Conservation (phyloP, 2,113 vertebrate species). For the Thalassarche chlororhynchos region DNA sequence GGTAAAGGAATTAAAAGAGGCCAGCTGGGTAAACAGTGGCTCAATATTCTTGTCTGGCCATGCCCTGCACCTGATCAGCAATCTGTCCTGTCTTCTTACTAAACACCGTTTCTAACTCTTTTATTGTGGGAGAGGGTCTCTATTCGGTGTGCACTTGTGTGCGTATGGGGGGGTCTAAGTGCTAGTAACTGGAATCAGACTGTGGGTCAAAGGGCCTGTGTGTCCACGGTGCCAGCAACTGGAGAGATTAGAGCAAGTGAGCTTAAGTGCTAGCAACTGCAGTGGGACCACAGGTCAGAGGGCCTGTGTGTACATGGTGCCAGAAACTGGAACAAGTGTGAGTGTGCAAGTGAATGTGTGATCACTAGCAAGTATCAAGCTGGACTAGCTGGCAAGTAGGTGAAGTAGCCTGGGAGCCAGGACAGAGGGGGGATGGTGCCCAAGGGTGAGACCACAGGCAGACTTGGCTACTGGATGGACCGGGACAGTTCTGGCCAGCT, state of each 20-base stretch:
- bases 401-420: neutral
- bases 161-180: neutral
- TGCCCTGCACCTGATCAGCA: neutral
- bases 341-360: neutral
- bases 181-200: neutral
- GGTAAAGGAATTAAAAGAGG: neutral
- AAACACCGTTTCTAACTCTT: neutral
- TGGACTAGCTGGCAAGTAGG: neutral
- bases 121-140: neutral
- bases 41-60: neutral
- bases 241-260: neutral
- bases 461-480: neutral
- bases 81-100: neutral
- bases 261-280: neutral
- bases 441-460: neutral
- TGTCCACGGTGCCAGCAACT: neutral
- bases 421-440: neutral
- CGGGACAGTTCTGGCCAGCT: neutral
- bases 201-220: neutral
- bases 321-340: neutral
- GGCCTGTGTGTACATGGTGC: neutral
- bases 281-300: neutral
- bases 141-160: neutral
- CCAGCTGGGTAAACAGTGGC: neutral
- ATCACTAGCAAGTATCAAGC: neutral